Evolutionary conservation across 2,113 vertebrate genomes (phyloP).

Genomic region (Opisthocomus hoazin): DNA sequence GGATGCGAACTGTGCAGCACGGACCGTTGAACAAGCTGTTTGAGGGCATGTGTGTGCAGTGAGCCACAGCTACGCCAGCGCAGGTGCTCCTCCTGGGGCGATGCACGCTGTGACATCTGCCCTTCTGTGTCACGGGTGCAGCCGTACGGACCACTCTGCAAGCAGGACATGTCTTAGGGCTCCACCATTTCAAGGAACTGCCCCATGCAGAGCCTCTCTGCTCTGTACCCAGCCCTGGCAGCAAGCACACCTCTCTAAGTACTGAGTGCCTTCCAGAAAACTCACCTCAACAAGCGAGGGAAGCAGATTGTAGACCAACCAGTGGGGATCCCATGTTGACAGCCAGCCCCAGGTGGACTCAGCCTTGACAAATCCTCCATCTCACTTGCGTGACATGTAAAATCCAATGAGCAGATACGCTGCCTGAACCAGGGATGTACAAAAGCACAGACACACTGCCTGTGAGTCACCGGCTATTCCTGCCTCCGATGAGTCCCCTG

Average conservation of each 20-base stretch:
- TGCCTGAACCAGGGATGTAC: not conserved
- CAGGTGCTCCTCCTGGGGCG: accelerated
- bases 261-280: not conserved
- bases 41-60: not conserved
- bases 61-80: accelerated
- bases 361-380: not conserved
- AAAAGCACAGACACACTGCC: not conserved
- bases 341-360: not conserved
- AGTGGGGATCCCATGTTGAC: accelerated
- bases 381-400: not conserved
- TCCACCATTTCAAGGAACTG: not conserved
- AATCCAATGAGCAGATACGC: accelerated
- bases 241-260: not conserved
- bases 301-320: not conserved
- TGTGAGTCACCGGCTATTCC: not conserved
- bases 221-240: not conserved
- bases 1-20: not conserved
- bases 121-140: not conserved
- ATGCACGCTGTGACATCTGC: not conserved
- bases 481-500: not conserved
- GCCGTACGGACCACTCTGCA: not conserved
- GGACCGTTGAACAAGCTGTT: not conserved
- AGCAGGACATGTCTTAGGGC: not conserved
- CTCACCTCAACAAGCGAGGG: not conserved
- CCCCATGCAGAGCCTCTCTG: not conserved